A percentile compares a stretch with the other conserved stretches of the same genome.
Evolutionary conservation across 2,113 vertebrate species (phyloP).

Genomic region (Leucosticte australis): DNA sequence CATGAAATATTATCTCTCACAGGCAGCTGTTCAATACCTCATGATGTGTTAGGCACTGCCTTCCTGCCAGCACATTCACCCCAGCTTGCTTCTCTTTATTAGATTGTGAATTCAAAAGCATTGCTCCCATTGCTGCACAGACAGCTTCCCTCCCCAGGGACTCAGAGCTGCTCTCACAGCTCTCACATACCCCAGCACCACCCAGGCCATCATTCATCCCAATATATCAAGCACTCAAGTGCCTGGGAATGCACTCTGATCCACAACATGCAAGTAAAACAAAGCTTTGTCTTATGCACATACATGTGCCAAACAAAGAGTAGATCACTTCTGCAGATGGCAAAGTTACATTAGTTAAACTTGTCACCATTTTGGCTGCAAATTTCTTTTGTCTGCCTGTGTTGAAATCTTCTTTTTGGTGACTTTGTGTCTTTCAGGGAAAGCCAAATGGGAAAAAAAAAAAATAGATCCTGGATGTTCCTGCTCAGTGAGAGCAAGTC

Average conservation of each 20-base stretch:
- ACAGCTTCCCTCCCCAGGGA: background rate
- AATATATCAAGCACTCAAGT: background rate
- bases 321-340: background rate
- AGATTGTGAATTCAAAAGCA: background rate
- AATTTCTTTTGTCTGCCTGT: background rate
- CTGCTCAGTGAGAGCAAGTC: background rate
- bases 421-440: background rate
- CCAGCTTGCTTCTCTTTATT: background rate
- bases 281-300: background rate
- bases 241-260: background rate
- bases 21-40: conserved; percentile 45
- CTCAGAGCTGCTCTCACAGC: background rate
- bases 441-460: background rate
- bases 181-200: background rate
- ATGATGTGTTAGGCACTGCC: background rate
- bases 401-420: background rate
- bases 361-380: background rate
- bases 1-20: conserved; percentile 31
- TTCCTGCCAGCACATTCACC: background rate
- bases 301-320: background rate
- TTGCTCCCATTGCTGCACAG: background rate
- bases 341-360: background rate
- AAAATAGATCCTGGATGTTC: background rate
- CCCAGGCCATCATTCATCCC: background rate
- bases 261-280: background rate